Evolutionary conservation across 1,140 invertebrate genomes (phyloP), one percentile per base, ranked within the genome.

Genomic region (Drosophila kanapiae): DNA sequence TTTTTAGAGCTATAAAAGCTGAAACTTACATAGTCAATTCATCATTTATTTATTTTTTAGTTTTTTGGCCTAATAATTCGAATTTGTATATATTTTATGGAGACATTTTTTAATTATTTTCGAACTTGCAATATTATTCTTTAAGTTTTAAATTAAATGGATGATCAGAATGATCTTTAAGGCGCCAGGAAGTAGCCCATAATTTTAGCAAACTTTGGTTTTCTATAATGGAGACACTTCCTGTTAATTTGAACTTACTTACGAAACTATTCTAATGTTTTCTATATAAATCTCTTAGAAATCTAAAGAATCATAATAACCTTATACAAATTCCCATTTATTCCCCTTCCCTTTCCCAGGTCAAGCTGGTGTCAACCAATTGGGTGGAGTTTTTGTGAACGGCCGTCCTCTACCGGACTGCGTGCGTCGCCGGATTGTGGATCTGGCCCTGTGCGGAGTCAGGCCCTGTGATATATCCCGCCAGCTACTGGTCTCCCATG

Each of bases 331-430:
- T n/a, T 6, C 14, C 6, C 2, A 29, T 11, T 43, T n/a, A 9
- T 5, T 2, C 6, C 2, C 6, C 2, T n/a, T 43, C 0, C 7
- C 5, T 33, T 42, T 72, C 35, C 2, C 94, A 98, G 97, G 97
- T 93, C 97, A 98, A 94, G 97, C 97, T 7, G 98, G 98, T 71
- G 97, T 99, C 14, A 99, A 99, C 94, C 98, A 99, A 94, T 93
- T 99, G 80, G 98, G 98, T 40, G 98, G 98, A 35, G 97, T 99
- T 37, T 99, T 99, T 93, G 98, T 99, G 4, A 99, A 99, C 93
- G 98, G 98, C 0, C 95, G 98, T 7, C 98, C 98, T 2, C 94
- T 99, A 40, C 98, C 98, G 16, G 97, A 98, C 92, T 97, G 97
- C 83, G 97, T 99, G n/a, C 95, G 98, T 54, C 96, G 97, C 72